These are phyloP conservation scores for Amphilophus citrinellus DNA, from an alignment of 2,113 vertebrate species.

Conservation along the genomic window DNA sequence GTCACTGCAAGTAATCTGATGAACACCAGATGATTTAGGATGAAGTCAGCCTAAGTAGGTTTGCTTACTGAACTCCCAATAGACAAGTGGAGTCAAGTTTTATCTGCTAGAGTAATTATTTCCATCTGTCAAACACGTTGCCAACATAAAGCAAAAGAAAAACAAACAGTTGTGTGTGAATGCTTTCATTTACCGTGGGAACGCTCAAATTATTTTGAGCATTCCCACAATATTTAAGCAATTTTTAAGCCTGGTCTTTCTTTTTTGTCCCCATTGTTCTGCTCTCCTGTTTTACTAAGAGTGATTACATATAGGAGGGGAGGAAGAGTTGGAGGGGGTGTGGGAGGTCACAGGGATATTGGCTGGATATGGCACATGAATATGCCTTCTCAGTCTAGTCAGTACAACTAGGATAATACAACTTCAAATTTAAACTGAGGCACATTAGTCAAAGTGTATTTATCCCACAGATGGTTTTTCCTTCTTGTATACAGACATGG, in stretches of 20 bases:
- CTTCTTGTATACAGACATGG: neutral
- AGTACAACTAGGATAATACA: constrained; percentile 31
- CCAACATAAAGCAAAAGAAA: constrained; percentile 39
- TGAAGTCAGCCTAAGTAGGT: constrained; percentile 29
- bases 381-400: constrained; percentile 49
- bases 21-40: neutral
- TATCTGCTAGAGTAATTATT: constrained; percentile 42
- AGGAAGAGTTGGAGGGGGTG: neutral
- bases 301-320: constrained; percentile 2
- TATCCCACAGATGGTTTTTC: neutral
- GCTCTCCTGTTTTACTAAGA: constrained; percentile 39
- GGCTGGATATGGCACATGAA: constrained; percentile 34
- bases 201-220: constrained; percentile 62
- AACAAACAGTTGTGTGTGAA: constrained; percentile 51
- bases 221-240: constrained; percentile 38
- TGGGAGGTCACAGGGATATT: neutral
- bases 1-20: neutral
- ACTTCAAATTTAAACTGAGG: constrained; percentile 23
- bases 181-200: constrained; percentile 62
- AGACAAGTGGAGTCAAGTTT: constrained; percentile 26
- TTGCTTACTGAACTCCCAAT: constrained; percentile 30
- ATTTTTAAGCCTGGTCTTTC: constrained; percentile 47
- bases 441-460: neutral
- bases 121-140: constrained; percentile 41
- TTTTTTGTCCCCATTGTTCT: constrained; percentile 35